A percentile compares a stretch with the other conserved stretches of the same genome.
These are phyloP conservation scores for Cryptocheilus praepositus DNA, from an alignment of 2,888 invertebrate genomes.

Conservation along the genomic window DNA sequence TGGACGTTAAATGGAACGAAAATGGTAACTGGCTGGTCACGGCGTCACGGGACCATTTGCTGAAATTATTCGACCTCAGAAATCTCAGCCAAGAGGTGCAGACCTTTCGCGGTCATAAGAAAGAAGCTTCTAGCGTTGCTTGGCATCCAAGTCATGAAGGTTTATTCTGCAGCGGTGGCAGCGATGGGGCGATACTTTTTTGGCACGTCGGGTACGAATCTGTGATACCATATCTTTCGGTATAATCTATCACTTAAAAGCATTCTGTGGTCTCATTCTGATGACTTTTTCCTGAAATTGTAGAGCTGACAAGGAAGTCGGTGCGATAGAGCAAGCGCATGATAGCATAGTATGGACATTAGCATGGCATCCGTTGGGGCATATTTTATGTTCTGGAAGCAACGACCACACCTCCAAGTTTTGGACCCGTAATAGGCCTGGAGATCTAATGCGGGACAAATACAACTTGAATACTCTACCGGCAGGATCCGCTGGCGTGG, in stretches of 20 bases:
- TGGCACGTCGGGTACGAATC: conserved; percentile 95
- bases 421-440: conserved; percentile 99
- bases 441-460: conserved; percentile 98
- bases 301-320: conserved; percentile 97
- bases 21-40: conserved; percentile 99
- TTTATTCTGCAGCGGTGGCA: conserved; percentile 97
- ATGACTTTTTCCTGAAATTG: conserved; percentile 21
- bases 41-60: conserved; percentile 97
- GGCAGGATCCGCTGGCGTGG: conserved; percentile 84
- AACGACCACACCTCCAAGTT: conserved; percentile 99
- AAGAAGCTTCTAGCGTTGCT: conserved; percentile 96
- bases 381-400: conserved; percentile 99
- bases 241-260: background rate
- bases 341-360: conserved; percentile 99
- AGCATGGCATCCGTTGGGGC: conserved; percentile 99
- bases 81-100: conserved; percentile 97
- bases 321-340: conserved; percentile 98
- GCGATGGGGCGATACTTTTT: conserved; percentile 98
- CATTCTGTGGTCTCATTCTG: background rate
- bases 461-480: conserved; percentile 96
- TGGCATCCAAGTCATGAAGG: conserved; percentile 99
- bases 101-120: conserved; percentile 98
- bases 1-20: conserved; percentile 99
- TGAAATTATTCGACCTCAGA: conserved; percentile 98
- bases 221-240: background rate